Percentiles rank a stretch among this genome's conserved stretches.
These are phyloP conservation scores for Lagorchestes hirsutus DNA, from an alignment of 2,797 vertebrate species.

Conservation along the genomic window DNA sequence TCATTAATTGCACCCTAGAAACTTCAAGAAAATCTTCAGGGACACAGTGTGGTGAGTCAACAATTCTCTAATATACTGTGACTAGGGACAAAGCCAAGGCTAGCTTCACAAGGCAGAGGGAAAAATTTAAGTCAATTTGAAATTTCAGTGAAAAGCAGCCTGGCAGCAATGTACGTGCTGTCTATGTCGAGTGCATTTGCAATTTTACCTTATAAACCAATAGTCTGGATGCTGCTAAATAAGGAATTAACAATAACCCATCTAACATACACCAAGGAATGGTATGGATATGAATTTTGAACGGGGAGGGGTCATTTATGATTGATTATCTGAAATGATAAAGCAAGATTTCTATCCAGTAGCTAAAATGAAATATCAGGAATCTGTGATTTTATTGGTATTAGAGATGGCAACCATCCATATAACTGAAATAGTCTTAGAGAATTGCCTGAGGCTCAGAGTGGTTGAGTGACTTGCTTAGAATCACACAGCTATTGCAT, in stretches of 20 bases:
- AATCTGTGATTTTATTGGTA: not conserved
- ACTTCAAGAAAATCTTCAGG: constrained; percentile 50
- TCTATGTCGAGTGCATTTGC: constrained; percentile 22
- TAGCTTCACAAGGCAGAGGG: constrained; percentile 20
- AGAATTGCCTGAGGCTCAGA: not conserved
- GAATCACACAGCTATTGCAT: not conserved
- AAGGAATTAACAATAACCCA: constrained; percentile 54
- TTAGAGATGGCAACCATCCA: not conserved
- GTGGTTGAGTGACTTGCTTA: not conserved
- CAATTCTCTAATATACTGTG: not conserved
- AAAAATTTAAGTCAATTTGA: constrained; percentile 50
- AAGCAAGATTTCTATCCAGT: constrained; percentile 32
- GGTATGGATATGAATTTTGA: constrained; percentile 51
- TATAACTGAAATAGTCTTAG: not conserved
- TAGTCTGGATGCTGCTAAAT: constrained; percentile 50
- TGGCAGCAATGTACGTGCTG: not conserved
- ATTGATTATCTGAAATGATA: constrained; percentile 57
- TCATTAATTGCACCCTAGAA: constrained; percentile 53
- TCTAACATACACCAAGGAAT: constrained; percentile 20
- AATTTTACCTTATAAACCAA: constrained; percentile 45
- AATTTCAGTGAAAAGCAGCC: constrained; percentile 6
- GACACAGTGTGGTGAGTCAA: constrained; percentile 20
- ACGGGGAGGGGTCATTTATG: constrained; percentile 15
- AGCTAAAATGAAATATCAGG: constrained; percentile 58
- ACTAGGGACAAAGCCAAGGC: not conserved